Evolutionary conservation across 2,888 invertebrate species (phyloP).

Genomic region (Drosophila mulleri): DNA sequence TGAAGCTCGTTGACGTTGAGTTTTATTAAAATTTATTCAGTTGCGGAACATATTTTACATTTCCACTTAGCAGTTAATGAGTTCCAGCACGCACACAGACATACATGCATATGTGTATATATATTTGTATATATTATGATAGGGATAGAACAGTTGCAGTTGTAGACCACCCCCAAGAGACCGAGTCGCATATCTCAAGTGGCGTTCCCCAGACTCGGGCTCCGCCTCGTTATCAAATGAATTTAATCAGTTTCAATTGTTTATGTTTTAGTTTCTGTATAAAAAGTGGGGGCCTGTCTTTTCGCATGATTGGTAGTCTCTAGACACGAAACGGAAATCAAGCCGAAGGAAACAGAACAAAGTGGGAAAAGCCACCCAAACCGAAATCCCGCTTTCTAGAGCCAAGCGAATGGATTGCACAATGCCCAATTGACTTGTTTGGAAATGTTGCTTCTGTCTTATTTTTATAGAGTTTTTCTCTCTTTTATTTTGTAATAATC

Average conservation of each 20-base stretch:
- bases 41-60: conserved; percentile 60
- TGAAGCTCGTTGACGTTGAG: conserved; percentile 10
- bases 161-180: conserved; percentile 48
- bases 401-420: conserved; percentile 45
- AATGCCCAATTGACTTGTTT: conserved; percentile 70
- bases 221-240: conserved; percentile 74
- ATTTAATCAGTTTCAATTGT: conserved; percentile 82
- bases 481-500: conserved; percentile 21
- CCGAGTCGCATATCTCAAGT: conserved; percentile 66
- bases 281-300: conserved; percentile 30
- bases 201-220: conserved; percentile 50
- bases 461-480: conserved; percentile 13
- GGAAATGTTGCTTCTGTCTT: conserved; percentile 16
- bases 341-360: conserved; percentile 9
- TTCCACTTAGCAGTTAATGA: conserved; percentile 48
- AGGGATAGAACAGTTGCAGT: conserved; percentile 31
- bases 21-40: conserved; percentile 56
- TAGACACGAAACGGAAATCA: conserved; percentile 68
- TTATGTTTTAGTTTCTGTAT: conserved; percentile 62
- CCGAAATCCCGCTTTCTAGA: background rate
- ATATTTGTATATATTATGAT: background rate
- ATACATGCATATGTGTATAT: background rate
- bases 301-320: conserved; percentile 74
- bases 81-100: conserved; percentile 47
- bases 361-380: conserved; percentile 6